Evolutionary conservation across 2,888 invertebrate genomes (phyloP), one percentile per base, ranked within the genome.

Genomic region (Dexiosoma caninum): DNA sequence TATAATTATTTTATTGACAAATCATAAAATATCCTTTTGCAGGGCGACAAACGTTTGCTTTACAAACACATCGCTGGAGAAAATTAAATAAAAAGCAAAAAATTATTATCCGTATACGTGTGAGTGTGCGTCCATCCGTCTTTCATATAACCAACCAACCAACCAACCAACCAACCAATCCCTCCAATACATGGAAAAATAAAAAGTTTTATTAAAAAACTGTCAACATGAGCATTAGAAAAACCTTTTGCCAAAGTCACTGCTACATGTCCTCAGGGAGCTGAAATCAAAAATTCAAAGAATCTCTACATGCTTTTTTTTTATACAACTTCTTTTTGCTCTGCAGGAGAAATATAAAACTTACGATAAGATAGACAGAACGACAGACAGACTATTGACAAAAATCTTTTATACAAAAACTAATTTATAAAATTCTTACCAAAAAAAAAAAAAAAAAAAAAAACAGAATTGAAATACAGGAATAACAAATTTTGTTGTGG

Each of bases 201-300:
- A 35, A 60, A 62, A 60, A 76, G 60, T 76, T 71, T 67, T 81
- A 77, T 81, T 81, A 77, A 77, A 81, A 81, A 81, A 81, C 76
- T 81, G 80, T 81, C 80, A 81, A 81, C 71, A 72, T 72, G 67
- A 77, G 60, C 67, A 62, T 40, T 8, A 66, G n/a, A 46, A 46
- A 32, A 49, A 23, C n/a, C 27, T 66, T n/a, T n/a, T 76, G 72
- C 46, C 55, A 76, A 72, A 71, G 46, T 76, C 66, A 66, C 53
- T 76, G 16, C n/a, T n/a, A n/a, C 44, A 53, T 71, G 55, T 77
- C 80, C 80, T 67, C 51, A 62, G 67, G 67, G 80, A 77, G 55
- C 37, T 62, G 40, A 76, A 81, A 81, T 81, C 80, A 81, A 81
- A 77, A 81, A 77, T 81, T 76, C 72, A 51, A 71, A 80, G 66